A percentile compares a stretch with the other conserved stretches of the same genome.
These are phyloP conservation scores for Agelas oroides DNA, from an alignment of 37 sponge, comb jelly and placozoan genomes.

Conservation along the genomic window DNA sequence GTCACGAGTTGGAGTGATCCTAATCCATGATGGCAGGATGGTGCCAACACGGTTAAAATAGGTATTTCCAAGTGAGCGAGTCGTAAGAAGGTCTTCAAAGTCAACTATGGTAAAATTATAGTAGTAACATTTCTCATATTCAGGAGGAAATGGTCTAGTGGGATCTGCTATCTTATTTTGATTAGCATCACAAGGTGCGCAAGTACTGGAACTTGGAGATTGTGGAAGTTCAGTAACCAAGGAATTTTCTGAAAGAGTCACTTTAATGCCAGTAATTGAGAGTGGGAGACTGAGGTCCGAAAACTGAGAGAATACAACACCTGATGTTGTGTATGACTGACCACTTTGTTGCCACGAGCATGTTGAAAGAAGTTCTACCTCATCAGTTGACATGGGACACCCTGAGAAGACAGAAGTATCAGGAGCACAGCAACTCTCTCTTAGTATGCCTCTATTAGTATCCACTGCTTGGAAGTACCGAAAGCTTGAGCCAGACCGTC, in stretches of 20 bases:
- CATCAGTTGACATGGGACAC: constrained; percentile 27
- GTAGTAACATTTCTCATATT: constrained; percentile 1
- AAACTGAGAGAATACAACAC: constrained; percentile 15
- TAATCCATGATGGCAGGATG: constrained; percentile 37
- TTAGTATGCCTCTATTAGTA: not conserved
- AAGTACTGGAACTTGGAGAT: not conserved
- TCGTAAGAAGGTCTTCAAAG: constrained; percentile 10
- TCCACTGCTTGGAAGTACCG: constrained; percentile 4
- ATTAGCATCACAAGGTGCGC: not conserved
- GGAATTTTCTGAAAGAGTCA: not conserved
- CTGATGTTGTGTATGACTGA: not conserved
- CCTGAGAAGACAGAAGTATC: not conserved
- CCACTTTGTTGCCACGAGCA: constrained; percentile 22
- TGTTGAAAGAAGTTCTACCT: constrained; percentile 2
- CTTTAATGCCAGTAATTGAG: constrained; percentile 18
- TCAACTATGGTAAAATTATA: constrained; percentile 8
- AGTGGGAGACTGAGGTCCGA: constrained; percentile 5
- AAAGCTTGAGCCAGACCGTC: not conserved
- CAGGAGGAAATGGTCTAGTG: not conserved
- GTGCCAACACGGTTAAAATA: not conserved
- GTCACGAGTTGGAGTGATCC: not conserved
- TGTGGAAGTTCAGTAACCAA: not conserved
- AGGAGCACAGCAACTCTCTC: constrained; percentile 26
- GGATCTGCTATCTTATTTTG: not conserved
- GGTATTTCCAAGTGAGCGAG: constrained; percentile 21